These are phyloP conservation scores for Nysson spinosus DNA, from an alignment of 2,888 invertebrate genomes.

Conservation along the genomic window DNA sequence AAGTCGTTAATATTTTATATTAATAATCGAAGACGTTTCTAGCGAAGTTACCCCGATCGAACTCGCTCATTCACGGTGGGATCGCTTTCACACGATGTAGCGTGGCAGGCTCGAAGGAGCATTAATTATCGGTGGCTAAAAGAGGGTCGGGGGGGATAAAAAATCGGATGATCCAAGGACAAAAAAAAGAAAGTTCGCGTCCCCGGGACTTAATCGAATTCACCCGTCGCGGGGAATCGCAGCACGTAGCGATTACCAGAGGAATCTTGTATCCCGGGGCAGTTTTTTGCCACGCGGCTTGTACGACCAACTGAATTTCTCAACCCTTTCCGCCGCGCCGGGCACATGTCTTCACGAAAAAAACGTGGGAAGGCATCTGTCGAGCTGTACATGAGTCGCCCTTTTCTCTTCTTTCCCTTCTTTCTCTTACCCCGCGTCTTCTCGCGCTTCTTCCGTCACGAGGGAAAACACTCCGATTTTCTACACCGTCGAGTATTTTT, in stretches of 20 bases:
- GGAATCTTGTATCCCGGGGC: conserved; percentile 65
- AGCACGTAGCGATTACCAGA: conserved; percentile 56
- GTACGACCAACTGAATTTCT: conserved; percentile 63
- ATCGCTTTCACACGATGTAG: background rate
- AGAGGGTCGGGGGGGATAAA: conserved; percentile 13
- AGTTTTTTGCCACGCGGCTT: conserved; percentile 63
- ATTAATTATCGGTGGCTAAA: conserved; percentile 14
- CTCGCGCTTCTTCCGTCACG: conserved; percentile 30
- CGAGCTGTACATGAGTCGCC: conserved; percentile 50
- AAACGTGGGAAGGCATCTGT: conserved; percentile 75
- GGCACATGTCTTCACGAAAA: conserved; percentile 73
- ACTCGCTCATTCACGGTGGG: conserved; percentile 22
- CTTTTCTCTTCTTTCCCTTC: conserved; percentile 44
- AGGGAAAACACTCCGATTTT: conserved; percentile 21
- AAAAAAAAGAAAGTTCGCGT: conserved; percentile 51
- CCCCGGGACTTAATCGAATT: conserved; percentile 71
- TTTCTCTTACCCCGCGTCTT: conserved; percentile 2
- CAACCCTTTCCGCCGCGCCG: conserved; percentile 72
- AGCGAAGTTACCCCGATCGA: conserved; percentile 1
- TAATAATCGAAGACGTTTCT: no score
- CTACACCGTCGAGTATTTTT: conserved; percentile 18
- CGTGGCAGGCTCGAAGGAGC: background rate
- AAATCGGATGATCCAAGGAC: conserved; percentile 33
- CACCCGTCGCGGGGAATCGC: conserved; percentile 67
- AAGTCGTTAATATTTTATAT: no score